Evolutionary conservation across 2,113 vertebrate species (phyloP), one percentile per base, ranked within the genome.

Genomic region (Paratilapia polleni): DNA sequence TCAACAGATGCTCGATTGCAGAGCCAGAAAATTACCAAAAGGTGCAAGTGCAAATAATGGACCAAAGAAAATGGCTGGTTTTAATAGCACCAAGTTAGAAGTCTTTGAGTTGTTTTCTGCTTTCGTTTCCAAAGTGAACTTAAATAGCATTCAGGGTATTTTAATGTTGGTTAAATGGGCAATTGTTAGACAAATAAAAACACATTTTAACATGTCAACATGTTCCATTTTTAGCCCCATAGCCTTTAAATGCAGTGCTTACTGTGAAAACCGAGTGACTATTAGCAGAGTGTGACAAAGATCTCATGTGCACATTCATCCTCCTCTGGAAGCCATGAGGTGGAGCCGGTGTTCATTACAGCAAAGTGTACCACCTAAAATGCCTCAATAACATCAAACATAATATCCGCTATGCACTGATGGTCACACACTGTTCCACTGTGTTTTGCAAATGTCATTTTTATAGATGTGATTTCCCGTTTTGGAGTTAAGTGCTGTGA

Each of bases 271-370:
- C 66, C 13, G 66, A 73, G 66, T 52, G 20, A 31, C 66, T 73
- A 19, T 52, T 73, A 73, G 26, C 41, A 22, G 26, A 73, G 43
- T n/a, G 43, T 73, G 66, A 52, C 43, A 31, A 52, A 8, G 10
- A 3, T 52, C 24, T 24, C 43, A 73, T 31, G 24, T 70, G 63
- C 3, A 22, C 22, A 41, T 60, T 36, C 11, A 12, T 17, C 36
- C 24, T 58, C 14, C 38, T 58, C 8, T 31, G 10, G 59, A 86
- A 43, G 49, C 31, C 43, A 62, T 15, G 17, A 31, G 0, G 26
- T 6, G 59, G 2, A 82, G 38, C 52, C 20, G 5, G 43, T 38
- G 66, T 81, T 85, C 59, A 74, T 83, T 81, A 75, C 22, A 34
- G 75, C 12, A 22, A 57, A 78, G 38, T 56, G 24, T 38, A 57